A percentile compares a stretch with the other conserved stretches of the same genome.
Evolutionary conservation across 2,797 vertebrate genomes (phyloP).

Genomic region (Ciconia nigra): DNA sequence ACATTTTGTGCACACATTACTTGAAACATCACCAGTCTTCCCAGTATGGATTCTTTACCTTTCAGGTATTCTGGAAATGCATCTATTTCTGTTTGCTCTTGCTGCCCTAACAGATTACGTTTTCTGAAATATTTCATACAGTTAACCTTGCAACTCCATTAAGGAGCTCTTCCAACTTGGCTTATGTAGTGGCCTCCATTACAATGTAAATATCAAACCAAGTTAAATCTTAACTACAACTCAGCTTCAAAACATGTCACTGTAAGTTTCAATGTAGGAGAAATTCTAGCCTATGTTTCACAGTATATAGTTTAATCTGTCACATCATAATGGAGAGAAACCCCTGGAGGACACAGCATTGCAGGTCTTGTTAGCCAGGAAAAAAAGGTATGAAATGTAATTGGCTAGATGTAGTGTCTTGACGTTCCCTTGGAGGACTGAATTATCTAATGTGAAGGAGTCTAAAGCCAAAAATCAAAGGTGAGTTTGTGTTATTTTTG

Average conservation of each 20-base stretch:
- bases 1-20: accelerated
- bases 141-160: background rate
- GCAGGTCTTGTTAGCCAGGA: background rate
- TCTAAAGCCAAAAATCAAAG: background rate
- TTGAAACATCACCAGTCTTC: background rate
- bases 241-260: background rate
- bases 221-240: background rate
- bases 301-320: background rate
- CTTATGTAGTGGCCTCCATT: background rate
- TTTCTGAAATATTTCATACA: background rate
- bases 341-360: background rate
- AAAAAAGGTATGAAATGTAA: background rate
- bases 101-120: background rate
- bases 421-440: background rate
- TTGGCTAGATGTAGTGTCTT: background rate
- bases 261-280: background rate
- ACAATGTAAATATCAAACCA: background rate
- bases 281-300: background rate
- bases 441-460: background rate
- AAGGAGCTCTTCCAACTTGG: background rate
- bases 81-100: background rate
- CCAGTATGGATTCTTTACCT: background rate
- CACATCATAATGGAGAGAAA: background rate
- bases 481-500: background rate
- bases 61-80: background rate